phyloP scores from a whole-genome alignment of 1,140 invertebrate species.

The Halictus rubicundus region DNA sequence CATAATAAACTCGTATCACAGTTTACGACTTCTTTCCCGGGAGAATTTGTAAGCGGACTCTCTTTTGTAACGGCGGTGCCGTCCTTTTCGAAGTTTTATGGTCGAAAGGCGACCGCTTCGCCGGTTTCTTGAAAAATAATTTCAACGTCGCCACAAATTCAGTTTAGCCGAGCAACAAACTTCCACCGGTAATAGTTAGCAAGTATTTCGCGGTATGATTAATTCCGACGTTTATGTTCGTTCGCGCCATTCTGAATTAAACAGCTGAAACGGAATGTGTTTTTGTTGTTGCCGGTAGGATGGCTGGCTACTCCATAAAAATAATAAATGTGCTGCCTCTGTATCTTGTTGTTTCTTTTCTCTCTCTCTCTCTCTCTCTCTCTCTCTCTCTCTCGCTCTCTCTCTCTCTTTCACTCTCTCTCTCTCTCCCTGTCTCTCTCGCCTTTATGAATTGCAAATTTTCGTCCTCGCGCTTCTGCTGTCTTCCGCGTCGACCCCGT shows the following conservation, averaged over 20 bases:
- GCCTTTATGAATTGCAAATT: conserved; percentile 53
- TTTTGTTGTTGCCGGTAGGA: conserved; percentile 41
- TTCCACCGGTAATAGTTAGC: conserved; percentile 6
- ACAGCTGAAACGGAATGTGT: conserved; percentile 41
- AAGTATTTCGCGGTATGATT: conserved; percentile 25
- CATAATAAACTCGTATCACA: background rate
- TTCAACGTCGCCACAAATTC: conserved; percentile 7
- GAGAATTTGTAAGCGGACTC: background rate
- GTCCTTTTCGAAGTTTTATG: background rate
- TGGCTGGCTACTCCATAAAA: conserved; percentile 35
- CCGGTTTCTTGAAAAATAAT: conserved; percentile 13
- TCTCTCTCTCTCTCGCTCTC: no score
- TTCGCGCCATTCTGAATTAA: conserved; percentile 47
- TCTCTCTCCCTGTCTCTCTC: background rate
- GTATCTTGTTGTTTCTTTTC: no score
- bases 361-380: no score
- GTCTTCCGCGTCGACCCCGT: conserved; percentile 13
- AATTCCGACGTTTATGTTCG: conserved; percentile 36
- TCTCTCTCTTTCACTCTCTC: no score
- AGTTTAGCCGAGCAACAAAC: conserved; percentile 4
- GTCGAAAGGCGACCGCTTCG: no score
- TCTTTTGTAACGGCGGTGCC: no score
- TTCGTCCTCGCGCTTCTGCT: conserved; percentile 23
- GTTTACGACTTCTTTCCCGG: background rate
- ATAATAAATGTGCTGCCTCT: conserved; percentile 43